Evolutionary conservation across 1,140 invertebrate species (phyloP).

Genomic region (Cardiocondyla obscurior): DNA sequence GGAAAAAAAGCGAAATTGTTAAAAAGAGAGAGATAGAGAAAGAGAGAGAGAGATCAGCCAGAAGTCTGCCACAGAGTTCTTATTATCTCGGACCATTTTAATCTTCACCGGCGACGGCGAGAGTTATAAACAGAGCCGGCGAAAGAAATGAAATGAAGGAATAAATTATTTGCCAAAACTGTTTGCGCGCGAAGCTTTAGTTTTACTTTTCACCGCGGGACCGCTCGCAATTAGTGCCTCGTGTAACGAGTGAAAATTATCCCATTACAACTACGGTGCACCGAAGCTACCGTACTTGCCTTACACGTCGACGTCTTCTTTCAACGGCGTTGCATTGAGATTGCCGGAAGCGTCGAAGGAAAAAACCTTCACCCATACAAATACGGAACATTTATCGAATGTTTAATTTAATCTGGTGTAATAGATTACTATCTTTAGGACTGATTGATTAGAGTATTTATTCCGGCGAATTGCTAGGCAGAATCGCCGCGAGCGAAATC

Average conservation of each 20-base stretch:
- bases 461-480: conserved; percentile 1
- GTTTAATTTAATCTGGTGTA: conserved; percentile 13
- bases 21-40: conserved; percentile 12
- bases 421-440: conserved; percentile 12
- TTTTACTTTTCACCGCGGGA: conserved; percentile 27
- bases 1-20: conserved; percentile 30
- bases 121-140: conserved; percentile 71
- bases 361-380: not conserved
- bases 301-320: not conserved
- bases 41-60: conserved; percentile 11
- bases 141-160: conserved; percentile 73
- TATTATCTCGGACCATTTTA: conserved; percentile 76
- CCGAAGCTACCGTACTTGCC: not conserved
- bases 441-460: conserved; percentile 11
- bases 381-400: not conserved
- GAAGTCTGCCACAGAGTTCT: conserved; percentile 68
- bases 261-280: not conserved
- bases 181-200: conserved; percentile 41
- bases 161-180: conserved; percentile 71
- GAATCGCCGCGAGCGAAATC: not conserved
- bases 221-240: conserved; percentile 58
- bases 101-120: conserved; percentile 69
- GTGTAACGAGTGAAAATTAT: conserved; percentile 34
- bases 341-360: not conserved
- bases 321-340: not conserved